Percentiles rank a stretch among this genome's conserved stretches.
These are phyloP conservation scores for Zosterops pallidus DNA, from an alignment of 2,113 vertebrate species.

Conservation along the genomic window DNA sequence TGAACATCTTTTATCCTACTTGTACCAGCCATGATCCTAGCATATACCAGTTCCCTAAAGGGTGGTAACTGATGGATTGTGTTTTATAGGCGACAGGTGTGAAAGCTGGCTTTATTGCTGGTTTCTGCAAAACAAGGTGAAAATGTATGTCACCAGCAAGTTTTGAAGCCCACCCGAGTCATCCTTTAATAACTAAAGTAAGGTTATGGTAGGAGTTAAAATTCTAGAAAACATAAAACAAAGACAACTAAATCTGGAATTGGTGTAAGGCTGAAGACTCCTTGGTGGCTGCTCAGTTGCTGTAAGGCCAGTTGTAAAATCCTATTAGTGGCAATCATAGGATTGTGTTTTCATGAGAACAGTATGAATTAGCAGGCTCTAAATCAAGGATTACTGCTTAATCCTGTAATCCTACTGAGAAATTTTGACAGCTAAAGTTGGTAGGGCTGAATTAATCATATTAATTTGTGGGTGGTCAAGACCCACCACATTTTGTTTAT, in stretches of 20 bases:
- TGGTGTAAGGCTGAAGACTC: not conserved
- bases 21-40: accelerated
- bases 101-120: not conserved
- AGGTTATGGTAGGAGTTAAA: not conserved
- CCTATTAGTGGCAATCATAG: not conserved
- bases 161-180: not conserved
- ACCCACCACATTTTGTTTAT: not conserved
- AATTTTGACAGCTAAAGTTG: not conserved
- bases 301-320: not conserved
- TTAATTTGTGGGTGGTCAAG: not conserved
- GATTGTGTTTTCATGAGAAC: not conserved
- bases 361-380: not conserved
- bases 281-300: not conserved
- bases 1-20: not conserved
- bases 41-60: not conserved
- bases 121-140: not conserved
- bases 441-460: not conserved
- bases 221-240: not conserved
- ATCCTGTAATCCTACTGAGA: not conserved
- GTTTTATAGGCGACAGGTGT: accelerated
- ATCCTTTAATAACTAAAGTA: not conserved
- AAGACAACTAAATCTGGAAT: not conserved
- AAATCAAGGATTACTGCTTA: not conserved
- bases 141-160: not conserved
- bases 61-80: not conserved